phyloP scores from a whole-genome alignment of 2,888 invertebrate genomes.

The Acrocyrtus sp. region DNA sequence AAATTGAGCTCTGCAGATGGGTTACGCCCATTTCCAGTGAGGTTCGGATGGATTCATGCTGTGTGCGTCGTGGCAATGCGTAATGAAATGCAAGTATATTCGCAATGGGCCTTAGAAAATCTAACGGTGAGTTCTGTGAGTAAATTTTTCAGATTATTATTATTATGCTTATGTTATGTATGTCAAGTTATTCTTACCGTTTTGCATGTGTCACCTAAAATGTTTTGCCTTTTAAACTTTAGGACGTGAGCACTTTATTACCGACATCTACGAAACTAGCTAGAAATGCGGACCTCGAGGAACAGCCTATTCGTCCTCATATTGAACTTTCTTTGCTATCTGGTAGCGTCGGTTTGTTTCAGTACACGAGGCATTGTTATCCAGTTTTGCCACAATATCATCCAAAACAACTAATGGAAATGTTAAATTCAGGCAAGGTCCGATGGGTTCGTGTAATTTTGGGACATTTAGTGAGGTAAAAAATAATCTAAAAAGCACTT shows the following conservation, averaged over 20 bases:
- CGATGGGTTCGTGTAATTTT: conserved; percentile 98
- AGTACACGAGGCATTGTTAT: conserved; percentile 96
- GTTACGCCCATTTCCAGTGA: conserved; percentile 96
- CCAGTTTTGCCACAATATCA: conserved; percentile 99
- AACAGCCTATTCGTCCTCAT: conserved; percentile 49
- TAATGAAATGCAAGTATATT: conserved; percentile 99
- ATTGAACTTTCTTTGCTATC: conserved; percentile 61
- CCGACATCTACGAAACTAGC: conserved; percentile 50
- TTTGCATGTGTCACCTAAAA: background rate
- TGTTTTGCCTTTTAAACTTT: conserved; percentile 10
- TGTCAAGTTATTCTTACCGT: too few species aligned
- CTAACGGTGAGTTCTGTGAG: conserved; percentile 65
- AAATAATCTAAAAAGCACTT: background rate
- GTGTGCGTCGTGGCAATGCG: conserved; percentile 99
- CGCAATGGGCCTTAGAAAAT: conserved; percentile 80
- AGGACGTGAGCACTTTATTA: conserved; percentile 60
- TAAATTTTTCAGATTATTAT: too few species aligned
- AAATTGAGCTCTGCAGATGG: conserved; percentile 93
- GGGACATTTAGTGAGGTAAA: conserved; percentile 89
- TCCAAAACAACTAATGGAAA: conserved; percentile 97
- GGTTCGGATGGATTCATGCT: conserved; percentile 98
- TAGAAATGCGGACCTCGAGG: conserved; percentile 42
- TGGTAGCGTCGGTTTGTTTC: conserved; percentile 81
- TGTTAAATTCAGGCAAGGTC: conserved; percentile 97
- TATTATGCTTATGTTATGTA: conserved; percentile 2